Evolutionary conservation across 2,113 vertebrate species (phyloP).

Genomic region (Gallinago jamesoni): DNA sequence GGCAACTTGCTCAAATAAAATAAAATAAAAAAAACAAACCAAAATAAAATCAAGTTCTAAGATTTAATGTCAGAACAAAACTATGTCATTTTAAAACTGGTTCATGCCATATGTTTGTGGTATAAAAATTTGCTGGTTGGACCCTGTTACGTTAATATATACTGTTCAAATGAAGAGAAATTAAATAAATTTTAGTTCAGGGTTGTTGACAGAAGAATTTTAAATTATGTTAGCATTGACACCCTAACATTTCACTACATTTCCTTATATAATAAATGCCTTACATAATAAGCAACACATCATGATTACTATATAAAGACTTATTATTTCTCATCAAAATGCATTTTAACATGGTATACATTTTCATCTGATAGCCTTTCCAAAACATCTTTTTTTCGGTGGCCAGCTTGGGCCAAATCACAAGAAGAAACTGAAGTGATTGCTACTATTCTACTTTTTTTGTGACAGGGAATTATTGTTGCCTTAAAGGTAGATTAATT

Average conservation of each 20-base stretch:
- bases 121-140: not conserved
- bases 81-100: not conserved
- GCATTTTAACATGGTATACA: not conserved
- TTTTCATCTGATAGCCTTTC: not conserved
- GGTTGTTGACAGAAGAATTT: not conserved
- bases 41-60: not conserved
- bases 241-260: not conserved
- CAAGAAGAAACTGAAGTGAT: not conserved
- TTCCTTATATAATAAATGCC: not conserved
- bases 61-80: not conserved
- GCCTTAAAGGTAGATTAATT: not conserved
- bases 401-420: too few species aligned
- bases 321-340: not conserved
- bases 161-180: not conserved
- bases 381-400: not conserved
- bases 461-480: not conserved
- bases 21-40: too few species aligned
- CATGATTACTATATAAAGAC: not conserved
- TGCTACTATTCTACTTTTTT: not conserved
- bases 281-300: not conserved
- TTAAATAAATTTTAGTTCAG: not conserved
- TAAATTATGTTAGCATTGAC: not conserved
- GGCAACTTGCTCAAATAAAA: not conserved
- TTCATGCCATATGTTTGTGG: not conserved
- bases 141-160: not conserved